Base-by-base conservation (phyloP, 2,113 vertebrate genomes). In the Myocastor coypus region DNA sequence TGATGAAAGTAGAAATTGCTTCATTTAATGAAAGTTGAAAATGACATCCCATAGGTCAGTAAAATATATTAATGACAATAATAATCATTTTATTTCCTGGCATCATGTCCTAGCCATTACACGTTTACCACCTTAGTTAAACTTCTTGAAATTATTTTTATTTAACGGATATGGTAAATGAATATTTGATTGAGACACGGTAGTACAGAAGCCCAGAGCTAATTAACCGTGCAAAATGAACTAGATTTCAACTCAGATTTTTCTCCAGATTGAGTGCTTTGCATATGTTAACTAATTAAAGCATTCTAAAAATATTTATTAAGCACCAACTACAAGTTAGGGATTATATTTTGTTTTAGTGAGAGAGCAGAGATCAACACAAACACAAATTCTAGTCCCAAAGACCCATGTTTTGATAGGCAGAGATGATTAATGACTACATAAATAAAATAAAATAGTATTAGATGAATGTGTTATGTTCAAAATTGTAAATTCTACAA, bases 1-100 rank as follows among this genome's bases (percentile, higher is more conserved):
- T 11, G 30, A 40, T 32, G 22, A 66, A 91, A 83, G 5, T 64
- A 86, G 61, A 87, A 86, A 64, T 80, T 50, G 1, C 10, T 81
- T n/a, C 3, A 64, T 46, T 88, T 91, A 83, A 16, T 75, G 12
- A 69, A 83, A 63, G 42, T 75, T 80, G 9, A 46, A 91, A 89
- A 61, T 75, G 22, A 11, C 12, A 91, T 91, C 26, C 10, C 17
- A 77, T 7, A 40, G 46, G 19, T 73, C 87, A 77, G 81, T 93
- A 68, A 78, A 86, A 85, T 92, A 30, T 78, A 94, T 83, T 87
- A 40, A 68, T 91, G 50, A n/a, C 57, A 97, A 66, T 55, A 66
- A 0, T 19, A 90, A 20, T 78, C 34, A 73, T 82, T 87, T 87
- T 8, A 50, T 92, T 86, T 77, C 26, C 7, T 2, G 83, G 61